phyloP scores from a whole-genome alignment of 2,888 invertebrate genomes.

The Idaea straminata region DNA sequence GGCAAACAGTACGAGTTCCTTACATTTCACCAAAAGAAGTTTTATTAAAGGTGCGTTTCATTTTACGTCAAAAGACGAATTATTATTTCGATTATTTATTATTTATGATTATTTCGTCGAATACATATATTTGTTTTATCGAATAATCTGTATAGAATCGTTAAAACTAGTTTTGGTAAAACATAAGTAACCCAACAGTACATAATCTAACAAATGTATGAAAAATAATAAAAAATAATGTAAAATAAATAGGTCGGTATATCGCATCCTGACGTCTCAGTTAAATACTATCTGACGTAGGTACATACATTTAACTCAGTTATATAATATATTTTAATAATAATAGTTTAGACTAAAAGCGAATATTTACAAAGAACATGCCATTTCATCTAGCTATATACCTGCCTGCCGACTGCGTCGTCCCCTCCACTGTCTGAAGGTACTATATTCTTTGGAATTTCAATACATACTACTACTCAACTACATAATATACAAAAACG shows the following conservation, averaged over 20 bases:
- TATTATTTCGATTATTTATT: too few relatives aligned
- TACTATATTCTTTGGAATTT: slow-evolving; percentile 24
- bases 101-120: too few relatives aligned
- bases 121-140: background rate
- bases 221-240: slow-evolving; percentile 17
- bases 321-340: slow-evolving; percentile 50
- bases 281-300: slow-evolving; percentile 29
- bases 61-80: too few relatives aligned
- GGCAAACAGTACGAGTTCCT: background rate
- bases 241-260: slow-evolving; percentile 29
- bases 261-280: slow-evolving; percentile 25
- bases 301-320: slow-evolving; percentile 39
- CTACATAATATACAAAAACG: slow-evolving; percentile 14
- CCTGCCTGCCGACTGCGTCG: slow-evolving; percentile 56
- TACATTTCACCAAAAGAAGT: background rate
- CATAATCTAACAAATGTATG: slow-evolving; percentile 10
- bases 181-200: background rate
- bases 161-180: background rate
- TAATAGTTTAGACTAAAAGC: slow-evolving; percentile 65
- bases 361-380: slow-evolving; percentile 70
- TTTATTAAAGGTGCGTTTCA: background rate
- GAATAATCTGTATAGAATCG: background rate
- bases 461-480: slow-evolving; percentile 9
- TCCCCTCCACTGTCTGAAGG: slow-evolving; percentile 19
- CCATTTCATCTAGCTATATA: slow-evolving; percentile 61